A percentile compares a stretch with the other conserved stretches of the same genome.
phyloP scores from a whole-genome alignment of 2,888 invertebrate species.

The Ptychoptera albimana region DNA sequence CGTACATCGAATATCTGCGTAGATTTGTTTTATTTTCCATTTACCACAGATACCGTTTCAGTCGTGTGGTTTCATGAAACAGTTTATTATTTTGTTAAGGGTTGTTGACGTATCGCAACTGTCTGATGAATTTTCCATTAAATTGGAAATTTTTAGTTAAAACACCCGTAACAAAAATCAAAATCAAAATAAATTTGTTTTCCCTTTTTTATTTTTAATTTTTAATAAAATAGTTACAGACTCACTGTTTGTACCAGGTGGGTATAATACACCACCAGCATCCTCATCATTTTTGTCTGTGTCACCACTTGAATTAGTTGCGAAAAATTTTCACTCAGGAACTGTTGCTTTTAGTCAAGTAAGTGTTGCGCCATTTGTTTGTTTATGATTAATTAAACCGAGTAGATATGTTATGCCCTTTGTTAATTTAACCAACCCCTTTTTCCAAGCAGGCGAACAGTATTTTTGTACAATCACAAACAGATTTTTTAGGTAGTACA shows the following conservation, averaged over 20 bases:
- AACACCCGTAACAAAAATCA: no score
- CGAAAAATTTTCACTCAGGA: conserved; percentile 13
- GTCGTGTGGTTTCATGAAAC: no score
- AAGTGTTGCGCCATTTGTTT: conserved; percentile 3
- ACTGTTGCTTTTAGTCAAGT: conserved; percentile 15
- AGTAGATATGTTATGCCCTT: neutral
- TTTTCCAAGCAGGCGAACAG: conserved; percentile 13
- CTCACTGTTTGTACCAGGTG: conserved; percentile 13
- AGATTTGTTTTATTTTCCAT: no score
- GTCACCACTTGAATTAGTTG: conserved; percentile 13
- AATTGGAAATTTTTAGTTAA: no score
- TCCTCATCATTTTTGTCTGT: conserved; percentile 13
- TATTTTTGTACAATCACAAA: conserved; percentile 15
- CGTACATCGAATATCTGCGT: no score
- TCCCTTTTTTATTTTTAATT: conserved; percentile 5
- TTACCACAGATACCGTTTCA: no score
- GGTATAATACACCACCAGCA: conserved; percentile 12
- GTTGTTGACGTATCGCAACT: no score
- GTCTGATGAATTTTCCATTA: no score
- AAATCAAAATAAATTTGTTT: neutral
- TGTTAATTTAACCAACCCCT: neutral
- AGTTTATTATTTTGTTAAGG: no score
- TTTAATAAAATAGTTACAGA: conserved; percentile 12
- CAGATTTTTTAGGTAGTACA: conserved; percentile 13
- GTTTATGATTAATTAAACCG: neutral